phyloP scores from a whole-genome alignment of 2,113 vertebrate genomes.

The Lynx canadensis region DNA sequence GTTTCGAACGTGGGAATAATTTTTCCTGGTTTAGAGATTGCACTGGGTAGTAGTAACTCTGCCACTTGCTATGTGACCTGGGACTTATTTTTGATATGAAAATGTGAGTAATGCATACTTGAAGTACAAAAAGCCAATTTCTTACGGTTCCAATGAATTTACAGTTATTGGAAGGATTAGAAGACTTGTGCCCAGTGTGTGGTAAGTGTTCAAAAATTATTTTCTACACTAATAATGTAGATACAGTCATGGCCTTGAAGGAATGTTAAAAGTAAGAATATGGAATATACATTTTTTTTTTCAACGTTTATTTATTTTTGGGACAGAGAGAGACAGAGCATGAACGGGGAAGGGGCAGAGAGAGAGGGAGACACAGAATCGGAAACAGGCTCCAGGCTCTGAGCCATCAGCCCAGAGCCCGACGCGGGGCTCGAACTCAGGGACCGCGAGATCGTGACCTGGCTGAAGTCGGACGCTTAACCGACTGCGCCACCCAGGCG shows the following conservation, averaged over 20 bases:
- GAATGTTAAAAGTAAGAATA: constrained; percentile 11
- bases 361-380: too few relatives aligned
- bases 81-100: constrained; percentile 17
- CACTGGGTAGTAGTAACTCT: background rate
- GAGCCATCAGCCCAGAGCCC: too few relatives aligned
- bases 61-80: background rate
- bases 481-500: too few relatives aligned
- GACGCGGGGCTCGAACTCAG: too few relatives aligned
- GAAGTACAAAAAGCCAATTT: constrained; percentile 24
- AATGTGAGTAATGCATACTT: constrained; percentile 1
- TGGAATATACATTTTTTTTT: background rate
- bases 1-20: background rate
- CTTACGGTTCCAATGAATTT: background rate
- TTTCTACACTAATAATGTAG: constrained; percentile 31
- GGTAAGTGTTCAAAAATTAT: constrained; percentile 2
- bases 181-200: background rate
- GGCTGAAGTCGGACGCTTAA: too few relatives aligned
- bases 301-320: too few relatives aligned
- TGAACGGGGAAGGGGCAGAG: too few relatives aligned
- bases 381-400: too few relatives aligned
- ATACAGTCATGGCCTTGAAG: background rate
- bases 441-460: too few relatives aligned
- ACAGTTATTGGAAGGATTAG: background rate
- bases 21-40: background rate
- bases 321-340: too few relatives aligned